A percentile compares a stretch with the other conserved stretches of the same genome.
phyloP scores from a whole-genome alignment of 2,888 invertebrate genomes.

The Digitonthophagus gazella region DNA sequence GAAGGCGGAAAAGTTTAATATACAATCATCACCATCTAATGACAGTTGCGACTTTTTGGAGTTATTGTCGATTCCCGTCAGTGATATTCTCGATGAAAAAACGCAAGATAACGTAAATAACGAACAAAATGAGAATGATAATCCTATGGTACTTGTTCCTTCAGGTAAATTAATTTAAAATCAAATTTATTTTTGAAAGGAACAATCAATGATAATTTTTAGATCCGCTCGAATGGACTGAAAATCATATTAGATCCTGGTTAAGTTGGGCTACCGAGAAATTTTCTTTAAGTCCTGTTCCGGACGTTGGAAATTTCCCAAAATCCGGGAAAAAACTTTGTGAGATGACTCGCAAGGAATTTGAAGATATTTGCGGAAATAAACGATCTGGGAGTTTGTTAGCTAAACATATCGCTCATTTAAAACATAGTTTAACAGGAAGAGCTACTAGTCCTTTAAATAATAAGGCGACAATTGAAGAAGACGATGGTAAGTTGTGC shows the following conservation, averaged over 20 bases:
- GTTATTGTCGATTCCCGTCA: slow-evolving; percentile 31
- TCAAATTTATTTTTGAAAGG: not conserved
- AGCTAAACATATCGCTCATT: slow-evolving; percentile 62
- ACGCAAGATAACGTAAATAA: slow-evolving; percentile 27
- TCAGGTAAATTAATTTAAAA: slow-evolving; percentile 40
- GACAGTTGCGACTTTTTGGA: slow-evolving; percentile 37
- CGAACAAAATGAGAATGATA: slow-evolving; percentile 30
- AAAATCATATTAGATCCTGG: slow-evolving; percentile 61
- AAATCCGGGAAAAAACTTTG: slow-evolving; percentile 58
- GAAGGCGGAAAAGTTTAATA: slow-evolving; percentile 40
- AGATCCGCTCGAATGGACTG: slow-evolving; percentile 66
- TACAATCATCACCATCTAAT: slow-evolving; percentile 39
- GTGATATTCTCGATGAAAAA: slow-evolving; percentile 21
- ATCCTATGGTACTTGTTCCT: slow-evolving; percentile 49
- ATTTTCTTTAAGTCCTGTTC: slow-evolving; percentile 58
- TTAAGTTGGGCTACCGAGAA: slow-evolving; percentile 61
- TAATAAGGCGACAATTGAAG: slow-evolving; percentile 51
- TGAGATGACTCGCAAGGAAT: slow-evolving; percentile 61
- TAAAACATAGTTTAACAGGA: slow-evolving; percentile 61
- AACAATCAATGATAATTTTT: no score
- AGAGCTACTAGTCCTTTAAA: slow-evolving; percentile 58
- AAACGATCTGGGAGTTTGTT: slow-evolving; percentile 55
- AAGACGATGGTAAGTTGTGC: slow-evolving; percentile 38
- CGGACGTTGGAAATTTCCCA: slow-evolving; percentile 57
- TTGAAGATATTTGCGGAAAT: slow-evolving; percentile 56